These are phyloP conservation scores for Psococerastis gibbosa DNA, from an alignment of 2,888 invertebrate species.

Conservation along the genomic window DNA sequence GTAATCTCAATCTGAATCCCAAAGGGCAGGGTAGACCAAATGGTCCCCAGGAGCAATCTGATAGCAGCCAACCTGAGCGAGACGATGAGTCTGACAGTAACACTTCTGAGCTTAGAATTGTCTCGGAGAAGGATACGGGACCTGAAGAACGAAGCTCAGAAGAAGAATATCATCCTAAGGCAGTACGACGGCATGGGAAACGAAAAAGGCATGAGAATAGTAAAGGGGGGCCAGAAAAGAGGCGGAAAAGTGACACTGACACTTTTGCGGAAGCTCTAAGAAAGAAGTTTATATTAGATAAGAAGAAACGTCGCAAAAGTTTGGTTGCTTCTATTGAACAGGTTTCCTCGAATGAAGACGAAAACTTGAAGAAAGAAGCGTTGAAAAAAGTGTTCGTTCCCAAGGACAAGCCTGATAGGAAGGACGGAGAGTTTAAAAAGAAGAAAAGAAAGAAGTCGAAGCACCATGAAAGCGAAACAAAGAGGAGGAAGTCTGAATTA, in stretches of 20 bases:
- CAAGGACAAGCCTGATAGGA: conserved; percentile 7
- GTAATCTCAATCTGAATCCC: conserved; percentile 1
- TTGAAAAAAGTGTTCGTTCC: conserved; percentile 4
- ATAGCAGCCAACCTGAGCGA: neutral
- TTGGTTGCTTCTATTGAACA: neutral
- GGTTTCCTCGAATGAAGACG: neutral
- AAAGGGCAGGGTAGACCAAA: neutral
- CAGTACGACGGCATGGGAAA: neutral
- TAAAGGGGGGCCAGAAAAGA: neutral
- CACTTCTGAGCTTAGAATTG: neutral
- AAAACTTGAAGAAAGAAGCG: conserved; percentile 1
- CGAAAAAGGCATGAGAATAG: neutral
- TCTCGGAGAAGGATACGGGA: neutral
- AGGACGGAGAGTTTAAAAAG: neutral
- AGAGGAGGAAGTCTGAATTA: neutral
- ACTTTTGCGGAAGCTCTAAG: neutral
- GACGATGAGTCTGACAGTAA: conserved; percentile 2
- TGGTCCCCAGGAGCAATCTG: neutral
- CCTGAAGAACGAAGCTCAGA: conserved; percentile 1
- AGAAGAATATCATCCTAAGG: neutral
- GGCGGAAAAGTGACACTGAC: conserved; percentile 3
- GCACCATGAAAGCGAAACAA: conserved; percentile 5
- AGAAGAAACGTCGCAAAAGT: neutral
- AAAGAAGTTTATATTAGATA: neutral
- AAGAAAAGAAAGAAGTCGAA: conserved; percentile 7